Percentiles rank a stretch among this genome's conserved stretches.
Conservation (phyloP, 2,113 vertebrate species). For the Campylorhamphus procurvoides region DNA sequence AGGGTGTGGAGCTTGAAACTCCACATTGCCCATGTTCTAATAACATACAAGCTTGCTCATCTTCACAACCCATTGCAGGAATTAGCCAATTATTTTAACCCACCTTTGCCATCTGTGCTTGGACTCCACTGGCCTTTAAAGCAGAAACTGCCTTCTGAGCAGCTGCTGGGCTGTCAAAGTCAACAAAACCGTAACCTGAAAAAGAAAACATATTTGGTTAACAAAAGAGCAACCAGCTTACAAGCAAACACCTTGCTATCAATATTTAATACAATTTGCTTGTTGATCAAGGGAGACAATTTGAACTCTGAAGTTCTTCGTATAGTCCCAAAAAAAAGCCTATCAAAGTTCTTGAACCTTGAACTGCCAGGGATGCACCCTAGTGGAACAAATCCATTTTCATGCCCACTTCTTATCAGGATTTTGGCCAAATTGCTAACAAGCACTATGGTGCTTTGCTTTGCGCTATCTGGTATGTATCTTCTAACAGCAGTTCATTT, state of each 20-base stretch:
- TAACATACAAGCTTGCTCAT: not conserved
- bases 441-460: not conserved
- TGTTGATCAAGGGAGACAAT: not conserved
- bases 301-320: not conserved
- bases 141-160: constrained; percentile 97
- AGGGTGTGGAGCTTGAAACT: not conserved
- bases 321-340: not conserved
- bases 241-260: not conserved
- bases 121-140: constrained; percentile 92
- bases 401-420: not conserved
- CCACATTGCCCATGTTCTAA: not conserved
- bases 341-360: not conserved
- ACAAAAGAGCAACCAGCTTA: not conserved
- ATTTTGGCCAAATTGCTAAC: not conserved
- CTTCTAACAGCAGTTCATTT: not conserved
- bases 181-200: constrained; percentile 97
- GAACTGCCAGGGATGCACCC: not conserved
- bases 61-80: not conserved
- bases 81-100: constrained; percentile 16
- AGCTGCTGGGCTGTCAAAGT: constrained; percentile 95
- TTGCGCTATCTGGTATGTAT: not conserved
- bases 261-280: not conserved
- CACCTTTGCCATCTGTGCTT: constrained; percentile 99
- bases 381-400: not conserved
- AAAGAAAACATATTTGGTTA: constrained; percentile 34